Base-by-base conservation (phyloP, 1,140 invertebrate species). In the Sesamia nonagrioides region DNA sequence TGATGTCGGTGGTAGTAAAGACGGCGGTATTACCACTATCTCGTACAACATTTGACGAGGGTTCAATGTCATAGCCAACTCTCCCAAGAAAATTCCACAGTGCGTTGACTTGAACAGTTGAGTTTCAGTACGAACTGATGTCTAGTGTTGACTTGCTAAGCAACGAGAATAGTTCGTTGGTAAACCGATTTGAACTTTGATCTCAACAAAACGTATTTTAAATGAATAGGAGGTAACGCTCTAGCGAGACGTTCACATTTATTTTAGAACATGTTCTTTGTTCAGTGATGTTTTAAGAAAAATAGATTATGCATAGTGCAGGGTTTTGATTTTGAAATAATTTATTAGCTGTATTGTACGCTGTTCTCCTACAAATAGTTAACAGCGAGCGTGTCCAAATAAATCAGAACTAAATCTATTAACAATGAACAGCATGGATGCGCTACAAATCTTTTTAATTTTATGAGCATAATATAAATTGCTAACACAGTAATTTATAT, bases 1-100 rank as follows among this genome's bases (percentile, higher is more conserved):
- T 60, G 76, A 50, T 21, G 73, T 63, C 58, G 45, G 61, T 35
- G 61, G 81, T 82, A 88, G 85, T 90, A 90, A 88, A 90, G 84
- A 90, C 85, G 86, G 84, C 87, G 87, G 87, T 83, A 86, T 84
- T 83, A 83, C 85, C 60, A 56, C 79, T 74, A 75, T 81, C 68
- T 40, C 13, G 56, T 18, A 56, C 56, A 33, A 79, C 77, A 78
- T 79, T 60, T 63, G 73, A 69, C 60, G 80, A 87, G 86, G 83
- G 83, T 86, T 84, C 81, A 61, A 35, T 76, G 71, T 45, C 80
- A 71, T 80, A 79, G 61, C 61, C 76, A 77, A 42, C 40, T 77
- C 72, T 48, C 63, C 72, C 33, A 50, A 72, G 60, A 78, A 52
- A 81, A 79, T 45, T 21, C 18, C 37, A 75, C 60, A 73, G 79